Evolutionary conservation across 92 coral and sea anemone species (phyloP), one percentile per base, ranked within the genome.

Genomic region (Plumapathes pennacea): DNA sequence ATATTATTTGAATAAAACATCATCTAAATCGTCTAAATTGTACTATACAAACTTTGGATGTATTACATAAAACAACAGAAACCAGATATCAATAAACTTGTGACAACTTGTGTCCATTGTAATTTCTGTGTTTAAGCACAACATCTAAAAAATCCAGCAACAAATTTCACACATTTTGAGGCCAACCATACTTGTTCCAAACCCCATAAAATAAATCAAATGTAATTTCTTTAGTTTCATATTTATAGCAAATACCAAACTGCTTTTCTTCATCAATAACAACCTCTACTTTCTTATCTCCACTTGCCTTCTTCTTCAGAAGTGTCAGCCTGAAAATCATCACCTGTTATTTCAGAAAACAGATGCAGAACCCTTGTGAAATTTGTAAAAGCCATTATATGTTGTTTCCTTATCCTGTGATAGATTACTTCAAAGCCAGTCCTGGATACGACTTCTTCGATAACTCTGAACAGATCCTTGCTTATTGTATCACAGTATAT

Each of bases 91-190:
- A n/a, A n/a, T n/a, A n/a, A n/a, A n/a, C n/a, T n/a, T n/a, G n/a
- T n/a, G n/a, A n/a, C n/a, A n/a, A n/a, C n/a, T n/a, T n/a, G n/a
- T n/a, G n/a, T n/a, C n/a, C n/a, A n/a, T n/a, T n/a, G n/a, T n/a
- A n/a, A n/a, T n/a, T n/a, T n/a, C n/a, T n/a, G n/a, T n/a, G n/a
- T n/a, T n/a, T n/a, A n/a, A n/a, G n/a, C n/a, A n/a, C n/a, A n/a
- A n/a, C n/a, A n/a, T n/a, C n/a, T n/a, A n/a, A n/a, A n/a, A n/a
- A n/a, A n/a, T n/a, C n/a, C n/a, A n/a, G n/a, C n/a, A n/a, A n/a
- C n/a, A n/a, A n/a, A n/a, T n/a, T n/a, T n/a, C n/a, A n/a, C n/a
- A 62, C 52, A 32, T 62, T 40, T 62, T 62, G 65, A 13, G 54
- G 65, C 65, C 49, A 32, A 15, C 28, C 65, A 57, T 64, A 49